A percentile compares a stretch with the other conserved stretches of the same genome.
Conservation (phyloP, 1,140 invertebrate genomes). For the Zaprionus vittiger region DNA sequence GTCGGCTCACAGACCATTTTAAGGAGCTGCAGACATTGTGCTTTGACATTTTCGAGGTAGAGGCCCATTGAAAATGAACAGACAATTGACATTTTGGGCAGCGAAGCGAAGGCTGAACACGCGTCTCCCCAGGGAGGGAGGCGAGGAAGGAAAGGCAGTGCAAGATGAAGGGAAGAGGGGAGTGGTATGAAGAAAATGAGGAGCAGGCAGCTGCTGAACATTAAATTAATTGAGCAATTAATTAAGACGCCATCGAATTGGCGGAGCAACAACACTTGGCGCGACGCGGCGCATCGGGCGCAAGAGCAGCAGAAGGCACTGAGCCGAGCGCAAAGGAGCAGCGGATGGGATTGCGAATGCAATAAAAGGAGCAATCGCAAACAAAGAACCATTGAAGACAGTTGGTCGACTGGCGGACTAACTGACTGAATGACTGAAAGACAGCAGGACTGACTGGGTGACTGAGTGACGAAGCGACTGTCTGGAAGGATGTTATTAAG, state of each 20-base stretch:
- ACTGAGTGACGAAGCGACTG: constrained; percentile 24
- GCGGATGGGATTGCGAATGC: constrained; percentile 37
- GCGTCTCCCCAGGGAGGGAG: constrained; percentile 1
- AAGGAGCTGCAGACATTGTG: constrained; percentile 35
- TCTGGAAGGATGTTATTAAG: constrained; percentile 62
- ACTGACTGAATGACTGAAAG: constrained; percentile 22
- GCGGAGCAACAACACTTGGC: constrained; percentile 49
- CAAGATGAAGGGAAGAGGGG: background rate
- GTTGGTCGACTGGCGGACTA: constrained; percentile 39
- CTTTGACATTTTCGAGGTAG: constrained; percentile 66
- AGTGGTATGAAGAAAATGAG: background rate
- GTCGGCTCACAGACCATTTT: constrained; percentile 22
- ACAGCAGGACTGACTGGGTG: constrained; percentile 19
- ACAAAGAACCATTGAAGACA: constrained; percentile 74
- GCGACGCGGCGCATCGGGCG: background rate
- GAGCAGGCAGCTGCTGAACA: constrained; percentile 56
- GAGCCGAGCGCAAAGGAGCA: constrained; percentile 15
- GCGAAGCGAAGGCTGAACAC: constrained; percentile 30
- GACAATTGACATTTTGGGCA: constrained; percentile 74
- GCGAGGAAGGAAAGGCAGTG: too few species aligned
- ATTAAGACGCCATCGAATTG: constrained; percentile 77
- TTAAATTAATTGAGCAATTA: constrained; percentile 83
- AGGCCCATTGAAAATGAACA: constrained; percentile 59
- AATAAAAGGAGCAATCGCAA: constrained; percentile 61
- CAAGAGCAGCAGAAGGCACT: constrained; percentile 2